Evolutionary conservation across 2,113 vertebrate species (phyloP).

Genomic region (Gulo gulo): DNA sequence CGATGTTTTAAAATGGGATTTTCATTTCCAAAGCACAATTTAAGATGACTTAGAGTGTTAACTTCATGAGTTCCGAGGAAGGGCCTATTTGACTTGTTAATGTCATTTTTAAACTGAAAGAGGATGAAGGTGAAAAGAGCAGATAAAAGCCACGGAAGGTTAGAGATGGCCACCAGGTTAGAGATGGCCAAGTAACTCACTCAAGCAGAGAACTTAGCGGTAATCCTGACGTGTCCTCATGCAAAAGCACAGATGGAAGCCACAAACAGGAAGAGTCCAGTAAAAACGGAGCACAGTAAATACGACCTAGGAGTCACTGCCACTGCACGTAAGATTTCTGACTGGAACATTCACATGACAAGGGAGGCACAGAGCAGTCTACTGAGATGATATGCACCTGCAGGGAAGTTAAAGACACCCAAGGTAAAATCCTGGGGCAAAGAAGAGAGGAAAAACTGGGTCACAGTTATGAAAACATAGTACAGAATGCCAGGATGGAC

Average conservation of each 20-base stretch:
- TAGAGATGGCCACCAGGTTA: background rate
- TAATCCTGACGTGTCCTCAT: background rate
- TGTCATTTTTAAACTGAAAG: background rate
- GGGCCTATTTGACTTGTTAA: background rate
- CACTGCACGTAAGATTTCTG: background rate
- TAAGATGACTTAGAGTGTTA: background rate
- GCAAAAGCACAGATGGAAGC: background rate
- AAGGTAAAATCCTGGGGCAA: background rate
- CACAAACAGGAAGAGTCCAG: background rate
- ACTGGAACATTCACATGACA: background rate
- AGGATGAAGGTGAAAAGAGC: background rate
- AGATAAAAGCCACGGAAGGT: background rate
- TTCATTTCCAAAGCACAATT: background rate
- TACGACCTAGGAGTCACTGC: too few relatives aligned
- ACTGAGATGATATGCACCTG: too few relatives aligned
- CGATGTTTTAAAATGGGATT: background rate
- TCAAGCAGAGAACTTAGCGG: background rate
- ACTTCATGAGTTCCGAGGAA: background rate
- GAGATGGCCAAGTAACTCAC: background rate
- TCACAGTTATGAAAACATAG: background rate
- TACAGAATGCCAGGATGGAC: background rate
- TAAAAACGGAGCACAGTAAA: background rate
- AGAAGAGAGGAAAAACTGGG: background rate
- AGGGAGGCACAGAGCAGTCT: background rate
- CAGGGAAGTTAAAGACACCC: background rate